Evolutionary conservation across 1,140 invertebrate species (phyloP), one percentile per base, ranked within the genome.

Genomic region (Drosophila yakuba): DNA sequence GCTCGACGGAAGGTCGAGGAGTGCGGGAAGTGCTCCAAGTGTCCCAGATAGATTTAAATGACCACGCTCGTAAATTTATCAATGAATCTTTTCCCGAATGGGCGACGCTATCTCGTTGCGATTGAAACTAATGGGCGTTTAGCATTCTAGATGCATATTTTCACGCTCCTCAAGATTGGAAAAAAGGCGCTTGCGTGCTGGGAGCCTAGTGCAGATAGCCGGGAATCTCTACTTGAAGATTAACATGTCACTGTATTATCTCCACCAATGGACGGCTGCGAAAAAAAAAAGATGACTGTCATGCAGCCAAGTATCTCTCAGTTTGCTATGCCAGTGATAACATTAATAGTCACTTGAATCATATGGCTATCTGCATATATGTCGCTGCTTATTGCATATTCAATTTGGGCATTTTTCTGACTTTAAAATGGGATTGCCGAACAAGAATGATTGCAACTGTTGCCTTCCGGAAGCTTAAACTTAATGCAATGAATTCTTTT

Each of bases 51-150:
- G 50, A 52, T 35, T 35, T 32, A 51, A 45, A 51, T 60, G 55
- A 39, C 38, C 80, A 66, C 23, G 6, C 28, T 52, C 82, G 72
- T 81, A 67, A 63, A 78, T 86, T 86, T 71, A 60, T 73, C 68
- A 73, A 60, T 69, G 73, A 77, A 76, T 59, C 63, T 44, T 28
- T 6, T 3, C 11, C 17, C 61, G 38, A 28, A 36, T 25, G 43
- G 17, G n/a, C 28, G 11, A 25, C 8, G 36, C 43, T 69, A 69
- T 71, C 67, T 57, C 14, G 4, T 10, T 11, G 10, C 25, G 66
- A 72, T 72, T 72, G 68, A 72, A 72, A 72, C 50, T 48, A 72
- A 72, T 72, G 68, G 50, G 44, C 44, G 44, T 58, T 72, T 71
- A 72, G 68, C 38, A 58, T 69, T 69, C 68, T 58, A 52, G 38